These are phyloP conservation scores for Anastrepha obliqua DNA, from an alignment of 1,140 invertebrate genomes.

Conservation along the genomic window DNA sequence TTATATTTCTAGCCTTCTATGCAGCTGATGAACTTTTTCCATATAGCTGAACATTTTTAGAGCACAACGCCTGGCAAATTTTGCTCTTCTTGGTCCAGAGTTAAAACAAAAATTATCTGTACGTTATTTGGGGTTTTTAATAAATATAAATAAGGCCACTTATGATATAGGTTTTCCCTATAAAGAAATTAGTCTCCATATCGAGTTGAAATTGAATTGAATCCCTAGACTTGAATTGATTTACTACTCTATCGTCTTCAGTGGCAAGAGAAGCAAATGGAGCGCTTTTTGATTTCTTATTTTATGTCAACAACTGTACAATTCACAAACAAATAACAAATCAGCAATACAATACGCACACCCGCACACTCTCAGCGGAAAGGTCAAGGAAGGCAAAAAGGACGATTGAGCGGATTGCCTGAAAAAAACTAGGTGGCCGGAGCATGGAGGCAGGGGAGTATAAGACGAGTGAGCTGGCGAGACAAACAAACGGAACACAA, in stretches of 20 bases:
- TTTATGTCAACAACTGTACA: background rate
- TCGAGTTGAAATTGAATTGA: too few relatives aligned
- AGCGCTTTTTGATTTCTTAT: background rate
- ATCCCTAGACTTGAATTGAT: background rate
- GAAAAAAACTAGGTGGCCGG: background rate
- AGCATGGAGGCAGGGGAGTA: background rate
- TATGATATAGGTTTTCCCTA: too few relatives aligned
- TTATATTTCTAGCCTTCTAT: too few relatives aligned
- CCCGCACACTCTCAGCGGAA: background rate
- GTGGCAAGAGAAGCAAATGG: too few relatives aligned
- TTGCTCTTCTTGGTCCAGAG: too few relatives aligned
- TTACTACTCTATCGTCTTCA: background rate
- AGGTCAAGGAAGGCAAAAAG: constrained; percentile 21
- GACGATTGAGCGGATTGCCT: background rate
- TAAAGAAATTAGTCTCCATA: too few relatives aligned
- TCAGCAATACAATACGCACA: background rate
- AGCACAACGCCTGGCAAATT: too few relatives aligned
- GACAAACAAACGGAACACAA: constrained; percentile 56
- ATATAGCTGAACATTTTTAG: too few relatives aligned
- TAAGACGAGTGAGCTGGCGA: background rate
- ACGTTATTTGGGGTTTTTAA: too few relatives aligned
- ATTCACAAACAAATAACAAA: constrained; percentile 16
- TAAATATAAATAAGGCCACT: too few relatives aligned
- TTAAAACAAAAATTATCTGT: too few relatives aligned
- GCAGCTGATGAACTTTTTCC: too few relatives aligned